phyloP scores from a whole-genome alignment of 2,797 vertebrate species.

The Pseudomugil gertrudae region DNA sequence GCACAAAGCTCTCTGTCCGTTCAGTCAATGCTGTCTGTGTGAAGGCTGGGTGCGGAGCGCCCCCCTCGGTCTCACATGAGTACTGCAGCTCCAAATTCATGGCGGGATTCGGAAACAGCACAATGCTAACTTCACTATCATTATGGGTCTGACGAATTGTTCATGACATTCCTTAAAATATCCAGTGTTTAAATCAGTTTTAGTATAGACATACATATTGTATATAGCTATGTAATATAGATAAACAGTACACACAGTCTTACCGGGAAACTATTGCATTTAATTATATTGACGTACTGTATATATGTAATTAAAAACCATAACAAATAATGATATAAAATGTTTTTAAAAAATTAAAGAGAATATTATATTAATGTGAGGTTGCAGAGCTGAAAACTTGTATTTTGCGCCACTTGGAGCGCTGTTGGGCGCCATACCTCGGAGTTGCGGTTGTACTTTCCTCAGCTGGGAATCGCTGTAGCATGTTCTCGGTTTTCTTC shows the following conservation, averaged over 20 bases:
- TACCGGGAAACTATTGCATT: not conserved
- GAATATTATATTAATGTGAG: conserved; percentile 44
- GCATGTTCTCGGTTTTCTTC: conserved; percentile 25
- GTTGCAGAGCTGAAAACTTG: not conserved
- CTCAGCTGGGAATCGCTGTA: not conserved
- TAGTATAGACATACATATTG: too few relatives aligned
- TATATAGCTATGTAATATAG: too few relatives aligned
- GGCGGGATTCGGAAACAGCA: conserved; percentile 68
- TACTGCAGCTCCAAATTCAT: conserved; percentile 57
- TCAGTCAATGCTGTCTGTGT: conserved; percentile 76
- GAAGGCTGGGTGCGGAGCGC: conserved; percentile 72
- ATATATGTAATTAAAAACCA: not conserved
- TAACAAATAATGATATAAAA: too few relatives aligned
- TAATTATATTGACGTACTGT: not conserved
- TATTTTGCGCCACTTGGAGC: conserved; percentile 65
- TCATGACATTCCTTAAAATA: not conserved
- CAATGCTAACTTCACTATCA: conserved; percentile 2
- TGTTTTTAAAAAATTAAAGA: not conserved
- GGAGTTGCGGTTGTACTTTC: conserved; percentile 13
- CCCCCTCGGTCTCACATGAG: conserved; percentile 65
- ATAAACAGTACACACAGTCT: not conserved
- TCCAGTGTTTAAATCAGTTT: not conserved
- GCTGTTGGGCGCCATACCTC: conserved; percentile 44
- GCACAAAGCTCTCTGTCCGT: conserved; percentile 85
- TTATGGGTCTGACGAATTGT: not conserved